Evolutionary conservation across 92 coral and sea anemone species (phyloP), one percentile per base, ranked within the genome.

Genomic region (Pocillopora meandrina): DNA sequence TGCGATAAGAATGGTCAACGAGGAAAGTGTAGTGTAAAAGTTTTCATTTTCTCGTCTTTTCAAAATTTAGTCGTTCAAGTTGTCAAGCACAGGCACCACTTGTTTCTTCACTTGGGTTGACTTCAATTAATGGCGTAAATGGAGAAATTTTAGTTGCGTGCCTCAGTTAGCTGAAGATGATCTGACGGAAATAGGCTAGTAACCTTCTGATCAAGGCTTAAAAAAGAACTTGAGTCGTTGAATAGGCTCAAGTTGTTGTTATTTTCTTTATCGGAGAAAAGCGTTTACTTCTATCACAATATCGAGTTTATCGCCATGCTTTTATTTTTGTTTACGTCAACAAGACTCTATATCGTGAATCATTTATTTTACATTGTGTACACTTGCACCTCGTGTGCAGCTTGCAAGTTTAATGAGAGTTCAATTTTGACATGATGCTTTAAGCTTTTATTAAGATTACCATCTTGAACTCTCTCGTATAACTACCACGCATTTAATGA

Each of bases 171-270:
- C 68, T 67, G 23, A 42, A 81, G 69, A 81, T 71, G 52, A 60
- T 58, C 84, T 12, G 74, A 55, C 85, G 77, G 77, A 81, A 81
- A 71, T 64, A 34, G 85, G 70, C 85, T 70, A 62, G 85, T 72
- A 71, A 66, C 21, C 77, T 81, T 71, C 72, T 36, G 71, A 71
- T 42, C 21, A 59, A 81, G 21, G 76, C 77, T 81, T 70, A 65
- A 81, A 70, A 36, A 70, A 36, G 74, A 70, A 15, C 74, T 70
- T 70, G 68, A 59, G 52, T 68, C 75, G 63, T 81, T 42, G 21
- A 33, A 75, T 56, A 19, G 66, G 62, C 33, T 75, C 56, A 70
- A 70, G 74, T 35, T 70, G 74, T 70, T 70, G 52, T 42, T 42
- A 42, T 42, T 70, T 55, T 36, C 42, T 65, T n/a, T 12, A 16